Evolutionary conservation across 2,888 invertebrate genomes (phyloP).

Genomic region (Diplazon laetatorius): DNA sequence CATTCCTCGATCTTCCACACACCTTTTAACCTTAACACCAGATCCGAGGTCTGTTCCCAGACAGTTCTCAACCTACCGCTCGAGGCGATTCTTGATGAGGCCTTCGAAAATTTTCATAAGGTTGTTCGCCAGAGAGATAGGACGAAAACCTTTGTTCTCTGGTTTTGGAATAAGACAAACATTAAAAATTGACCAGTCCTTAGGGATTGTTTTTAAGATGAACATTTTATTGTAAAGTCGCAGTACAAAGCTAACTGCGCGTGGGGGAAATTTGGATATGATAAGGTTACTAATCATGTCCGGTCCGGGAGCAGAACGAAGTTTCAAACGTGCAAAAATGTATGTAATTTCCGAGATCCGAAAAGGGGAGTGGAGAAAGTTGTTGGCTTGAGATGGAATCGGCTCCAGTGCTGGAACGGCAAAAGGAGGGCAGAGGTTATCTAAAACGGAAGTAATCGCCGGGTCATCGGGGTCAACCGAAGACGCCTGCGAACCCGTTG

Average conservation of each 20-base stretch:
- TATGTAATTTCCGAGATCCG: no score
- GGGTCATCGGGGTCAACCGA: not conserved
- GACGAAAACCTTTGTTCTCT: not conserved
- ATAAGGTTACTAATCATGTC: no score
- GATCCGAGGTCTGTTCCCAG: no score
- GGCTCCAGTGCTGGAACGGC: no score
- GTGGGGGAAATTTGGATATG: not conserved
- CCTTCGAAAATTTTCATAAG: not conserved
- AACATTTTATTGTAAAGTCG: not conserved
- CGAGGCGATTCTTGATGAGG: not conserved
- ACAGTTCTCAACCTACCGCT: constrained; percentile 4
- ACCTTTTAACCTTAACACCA: no score
- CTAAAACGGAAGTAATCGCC: not conserved
- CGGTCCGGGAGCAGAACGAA: no score
- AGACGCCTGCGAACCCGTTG: not conserved
- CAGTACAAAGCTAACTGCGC: not conserved
- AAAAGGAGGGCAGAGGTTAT: not conserved
- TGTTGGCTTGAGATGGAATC: no score
- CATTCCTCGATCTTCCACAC: no score
- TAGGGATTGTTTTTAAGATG: not conserved
- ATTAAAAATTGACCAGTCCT: not conserved
- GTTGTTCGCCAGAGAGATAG: not conserved
- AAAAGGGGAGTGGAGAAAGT: no score
- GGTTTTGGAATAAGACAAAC: no score
- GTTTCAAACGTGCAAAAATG: no score